These are phyloP conservation scores for Villa cingulata DNA, from an alignment of 2,888 invertebrate species.

Conservation along the genomic window DNA sequence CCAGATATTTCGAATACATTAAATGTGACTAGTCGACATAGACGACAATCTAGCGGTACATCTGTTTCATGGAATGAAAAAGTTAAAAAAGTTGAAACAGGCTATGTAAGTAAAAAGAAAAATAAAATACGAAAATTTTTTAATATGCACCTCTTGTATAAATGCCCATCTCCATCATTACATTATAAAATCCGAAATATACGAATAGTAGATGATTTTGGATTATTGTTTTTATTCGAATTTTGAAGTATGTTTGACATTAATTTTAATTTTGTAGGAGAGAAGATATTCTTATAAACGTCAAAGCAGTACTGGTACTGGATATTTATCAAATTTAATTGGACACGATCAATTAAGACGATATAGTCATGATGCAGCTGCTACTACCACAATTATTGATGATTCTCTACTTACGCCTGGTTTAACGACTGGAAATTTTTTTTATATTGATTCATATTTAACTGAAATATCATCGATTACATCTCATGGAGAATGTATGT, in stretches of 20 bases:
- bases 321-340: background rate
- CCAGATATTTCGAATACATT: background rate
- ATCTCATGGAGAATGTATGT: conserved; percentile 87
- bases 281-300: background rate
- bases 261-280: too few relatives aligned
- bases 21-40: conserved; percentile 19
- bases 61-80: conserved; percentile 36
- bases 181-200: too few relatives aligned
- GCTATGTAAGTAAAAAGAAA: background rate
- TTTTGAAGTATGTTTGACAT: too few relatives aligned
- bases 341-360: background rate
- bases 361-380: background rate
- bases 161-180: too few relatives aligned
- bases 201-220: too few relatives aligned
- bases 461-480: conserved; percentile 61
- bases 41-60: conserved; percentile 32
- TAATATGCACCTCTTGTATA: too few relatives aligned
- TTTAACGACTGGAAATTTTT: conserved; percentile 18
- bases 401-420: background rate
- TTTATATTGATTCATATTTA: conserved; percentile 54
- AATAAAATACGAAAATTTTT: too few relatives aligned
- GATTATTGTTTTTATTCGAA: too few relatives aligned
- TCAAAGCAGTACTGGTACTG: background rate
- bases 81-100: conserved; percentile 13
- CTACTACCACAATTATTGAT: too few relatives aligned